Conservation (phyloP, 2,888 invertebrate genomes). For the Acrobasis consociella region DNA sequence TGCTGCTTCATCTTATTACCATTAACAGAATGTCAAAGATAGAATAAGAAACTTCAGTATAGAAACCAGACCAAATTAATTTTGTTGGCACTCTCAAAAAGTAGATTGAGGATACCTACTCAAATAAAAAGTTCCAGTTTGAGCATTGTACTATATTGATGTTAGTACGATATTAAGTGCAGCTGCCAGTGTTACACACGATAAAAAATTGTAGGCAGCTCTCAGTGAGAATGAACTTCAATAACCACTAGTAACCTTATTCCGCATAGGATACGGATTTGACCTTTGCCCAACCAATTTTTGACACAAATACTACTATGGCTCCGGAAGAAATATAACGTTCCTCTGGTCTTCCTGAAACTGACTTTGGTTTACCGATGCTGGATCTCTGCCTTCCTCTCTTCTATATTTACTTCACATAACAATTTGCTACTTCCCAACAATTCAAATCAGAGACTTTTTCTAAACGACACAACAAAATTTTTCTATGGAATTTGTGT, state of each 20-base stretch:
- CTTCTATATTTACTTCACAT: too few relatives aligned
- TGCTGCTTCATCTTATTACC: too few relatives aligned
- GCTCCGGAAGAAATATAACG: too few relatives aligned
- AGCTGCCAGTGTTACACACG: background rate
- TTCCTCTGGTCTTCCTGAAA: too few relatives aligned
- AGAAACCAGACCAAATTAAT: background rate
- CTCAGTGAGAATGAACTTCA: background rate
- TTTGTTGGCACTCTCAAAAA: background rate
- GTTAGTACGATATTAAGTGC: background rate
- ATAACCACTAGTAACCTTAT: background rate
- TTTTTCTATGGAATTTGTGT: too few relatives aligned
- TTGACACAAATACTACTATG: too few relatives aligned
- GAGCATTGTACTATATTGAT: constrained; percentile 1
- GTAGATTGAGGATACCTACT: background rate
- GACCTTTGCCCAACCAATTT: background rate
- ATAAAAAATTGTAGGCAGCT: background rate
- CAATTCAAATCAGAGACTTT: too few relatives aligned
- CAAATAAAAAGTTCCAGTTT: background rate
- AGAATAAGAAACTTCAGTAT: background rate
- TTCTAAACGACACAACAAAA: too few relatives aligned
- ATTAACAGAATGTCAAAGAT: too few relatives aligned
- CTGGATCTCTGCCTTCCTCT: too few relatives aligned
- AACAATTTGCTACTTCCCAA: too few relatives aligned
- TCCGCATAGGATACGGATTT: background rate
- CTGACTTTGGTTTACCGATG: too few relatives aligned